Evolutionary conservation across 2,113 vertebrate species (phyloP), one percentile per base, ranked within the genome.

Genomic region (Clarias magur): DNA sequence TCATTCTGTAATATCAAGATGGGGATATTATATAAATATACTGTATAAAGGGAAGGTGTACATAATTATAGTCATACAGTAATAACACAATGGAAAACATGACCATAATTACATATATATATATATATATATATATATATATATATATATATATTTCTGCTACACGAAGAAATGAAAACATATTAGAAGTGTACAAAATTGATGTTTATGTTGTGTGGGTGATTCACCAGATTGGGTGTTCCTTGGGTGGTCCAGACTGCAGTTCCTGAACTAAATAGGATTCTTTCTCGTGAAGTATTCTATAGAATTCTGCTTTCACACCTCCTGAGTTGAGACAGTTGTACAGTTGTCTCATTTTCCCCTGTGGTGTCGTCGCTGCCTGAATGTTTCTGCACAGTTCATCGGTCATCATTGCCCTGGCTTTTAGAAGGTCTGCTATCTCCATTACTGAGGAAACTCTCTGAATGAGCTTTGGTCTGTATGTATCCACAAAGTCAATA

Each of bases 271-370:
- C 48, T 68, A 88, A 42, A 13, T 0, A 1, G 2, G 10, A 7
- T 7, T 86, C 59, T 0, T 34, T 59, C 27, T 68, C 10, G 9
- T 60, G 60, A n/a, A 88, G 80, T 3, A 86, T 23, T 63, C 27
- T 7, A 76, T 62, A 88, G 25, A 88, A 88, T 78, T 86, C 84
- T 53, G 3, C 19, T 86, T 88, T 86, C 15, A 68, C 88, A n/a
- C 7, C 25, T 19, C 7, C 70, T 3, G 88, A 68, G 2, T 86
- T 8, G 0, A 88, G 62, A 83, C 3, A 60, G 2, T 6, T 3
- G 19, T 78, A 86, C 60, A 88, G 76, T 11, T 17, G 0, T 42
- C 88, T 88, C 62, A 62, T 86, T 86, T 83, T 59, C 0, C 34
- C 0, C 4, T 79, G 25, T 4, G 0, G 10, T 23, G 84, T 48